These are phyloP conservation scores for Notiomystis cincta DNA, from an alignment of 2,113 vertebrate genomes.

Conservation along the genomic window DNA sequence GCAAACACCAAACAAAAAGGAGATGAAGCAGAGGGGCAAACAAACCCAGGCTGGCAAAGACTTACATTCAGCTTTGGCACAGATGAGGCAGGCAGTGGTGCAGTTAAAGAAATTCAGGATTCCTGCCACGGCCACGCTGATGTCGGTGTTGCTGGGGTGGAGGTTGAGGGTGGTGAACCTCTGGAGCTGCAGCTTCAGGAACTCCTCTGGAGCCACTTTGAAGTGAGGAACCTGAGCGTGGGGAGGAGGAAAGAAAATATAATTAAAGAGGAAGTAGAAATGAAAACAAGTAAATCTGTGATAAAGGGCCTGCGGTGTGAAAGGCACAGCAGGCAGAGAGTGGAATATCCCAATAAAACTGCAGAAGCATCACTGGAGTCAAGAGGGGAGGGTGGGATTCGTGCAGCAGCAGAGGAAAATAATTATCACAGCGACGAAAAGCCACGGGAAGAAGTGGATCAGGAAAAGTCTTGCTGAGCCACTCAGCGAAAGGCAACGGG, in stretches of 20 bases:
- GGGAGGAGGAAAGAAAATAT: background rate
- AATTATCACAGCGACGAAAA: background rate
- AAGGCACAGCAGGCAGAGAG: background rate
- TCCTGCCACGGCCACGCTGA: slow-evolving; percentile 92
- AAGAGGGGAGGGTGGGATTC: background rate
- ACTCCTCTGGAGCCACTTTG: slow-evolving; percentile 96
- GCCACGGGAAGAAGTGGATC: background rate
- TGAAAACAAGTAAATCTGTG: background rate
- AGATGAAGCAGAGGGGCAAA: background rate
- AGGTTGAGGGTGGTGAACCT: slow-evolving; percentile 96
- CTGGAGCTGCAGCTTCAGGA: slow-evolving; percentile 92
- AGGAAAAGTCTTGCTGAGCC: slow-evolving; percentile 52
- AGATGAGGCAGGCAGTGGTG: slow-evolving; percentile 96
- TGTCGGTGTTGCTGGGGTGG: slow-evolving; percentile 93
- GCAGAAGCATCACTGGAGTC: background rate
- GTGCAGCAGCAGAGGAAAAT: background rate
- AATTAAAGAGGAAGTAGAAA: background rate
- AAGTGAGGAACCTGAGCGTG: slow-evolving; percentile 90
- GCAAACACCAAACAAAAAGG: background rate
- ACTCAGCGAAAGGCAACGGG: background rate
- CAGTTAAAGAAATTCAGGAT: slow-evolving; percentile 97
- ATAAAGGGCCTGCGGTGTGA: background rate
- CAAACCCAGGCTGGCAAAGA: background rate
- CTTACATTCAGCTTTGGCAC: slow-evolving; percentile 97
- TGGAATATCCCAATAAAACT: slow-evolving; percentile 11